phyloP scores from a whole-genome alignment of 2,797 vertebrate species.

The Sciaenops ocellatus region DNA sequence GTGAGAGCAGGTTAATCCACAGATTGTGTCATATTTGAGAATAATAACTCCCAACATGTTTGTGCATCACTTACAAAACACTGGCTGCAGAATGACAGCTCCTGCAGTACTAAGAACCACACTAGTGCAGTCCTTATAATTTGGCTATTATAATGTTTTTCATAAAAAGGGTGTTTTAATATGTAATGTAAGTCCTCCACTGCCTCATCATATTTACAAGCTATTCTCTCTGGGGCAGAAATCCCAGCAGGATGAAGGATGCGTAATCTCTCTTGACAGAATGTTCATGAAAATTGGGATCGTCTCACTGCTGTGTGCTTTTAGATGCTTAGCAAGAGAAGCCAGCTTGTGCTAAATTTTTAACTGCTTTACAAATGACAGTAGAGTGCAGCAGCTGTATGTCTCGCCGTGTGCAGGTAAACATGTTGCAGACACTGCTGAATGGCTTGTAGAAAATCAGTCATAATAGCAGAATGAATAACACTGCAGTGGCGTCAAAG shows the following conservation, averaged over 20 bases:
- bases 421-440: slow-evolving; percentile 17
- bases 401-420: slow-evolving; percentile 34
- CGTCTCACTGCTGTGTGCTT: slow-evolving; percentile 45
- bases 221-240: slow-evolving; percentile 41
- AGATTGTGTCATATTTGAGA: not conserved
- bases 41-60: not conserved
- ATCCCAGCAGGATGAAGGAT: slow-evolving; percentile 54
- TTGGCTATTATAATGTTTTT: not conserved
- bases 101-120: slow-evolving; percentile 9
- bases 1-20: slow-evolving; percentile 35
- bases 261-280: slow-evolving; percentile 64
- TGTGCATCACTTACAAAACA: slow-evolving; percentile 5
- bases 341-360: slow-evolving; percentile 14
- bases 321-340: slow-evolving; percentile 32
- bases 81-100: slow-evolving; percentile 7
- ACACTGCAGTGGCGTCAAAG: slow-evolving; percentile 15
- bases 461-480: slow-evolving; percentile 10
- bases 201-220: slow-evolving; percentile 47
- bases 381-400: slow-evolving; percentile 27
- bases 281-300: slow-evolving; percentile 63
- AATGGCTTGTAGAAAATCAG: slow-evolving; percentile 16
- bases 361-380: slow-evolving; percentile 39
- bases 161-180: not conserved
- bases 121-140: not conserved
- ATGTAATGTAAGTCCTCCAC: slow-evolving; percentile 9